A percentile compares a stretch with the other conserved stretches of the same genome.
phyloP scores from a whole-genome alignment of 2,113 vertebrate species.

The Mirounga angustirostris region DNA sequence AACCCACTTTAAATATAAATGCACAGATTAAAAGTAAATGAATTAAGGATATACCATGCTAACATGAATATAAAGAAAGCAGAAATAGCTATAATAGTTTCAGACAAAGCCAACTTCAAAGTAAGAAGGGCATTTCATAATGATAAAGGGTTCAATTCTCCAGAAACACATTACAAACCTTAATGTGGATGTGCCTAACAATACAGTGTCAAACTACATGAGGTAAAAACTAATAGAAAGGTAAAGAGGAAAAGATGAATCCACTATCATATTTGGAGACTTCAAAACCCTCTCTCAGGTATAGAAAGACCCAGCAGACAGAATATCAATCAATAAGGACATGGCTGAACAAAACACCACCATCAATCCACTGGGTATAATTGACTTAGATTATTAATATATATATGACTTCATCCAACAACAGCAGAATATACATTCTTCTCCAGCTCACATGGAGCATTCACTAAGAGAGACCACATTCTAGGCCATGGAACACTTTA shows the following conservation, averaged over 20 bases:
- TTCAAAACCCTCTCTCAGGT: background rate
- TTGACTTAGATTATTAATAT: background rate
- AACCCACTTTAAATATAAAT: background rate
- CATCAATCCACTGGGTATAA: background rate
- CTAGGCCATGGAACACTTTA: background rate
- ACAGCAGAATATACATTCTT: background rate
- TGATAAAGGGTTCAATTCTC: background rate
- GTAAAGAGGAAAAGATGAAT: background rate
- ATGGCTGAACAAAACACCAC: background rate
- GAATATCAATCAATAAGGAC: background rate
- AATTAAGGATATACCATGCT: background rate
- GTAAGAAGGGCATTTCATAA: background rate
- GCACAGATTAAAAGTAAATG: background rate
- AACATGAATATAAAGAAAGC: background rate
- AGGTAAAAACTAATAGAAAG: background rate
- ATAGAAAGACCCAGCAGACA: background rate
- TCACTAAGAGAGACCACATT: background rate
- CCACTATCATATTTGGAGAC: background rate
- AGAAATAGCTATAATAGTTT: background rate
- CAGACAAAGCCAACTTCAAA: background rate
- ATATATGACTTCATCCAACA: background rate
- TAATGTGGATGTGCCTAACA: background rate
- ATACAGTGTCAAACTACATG: background rate
- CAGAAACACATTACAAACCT: background rate
- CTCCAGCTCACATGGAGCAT: background rate